Evolutionary conservation across 1,140 invertebrate genomes (phyloP).

Genomic region (Grapholita molesta): DNA sequence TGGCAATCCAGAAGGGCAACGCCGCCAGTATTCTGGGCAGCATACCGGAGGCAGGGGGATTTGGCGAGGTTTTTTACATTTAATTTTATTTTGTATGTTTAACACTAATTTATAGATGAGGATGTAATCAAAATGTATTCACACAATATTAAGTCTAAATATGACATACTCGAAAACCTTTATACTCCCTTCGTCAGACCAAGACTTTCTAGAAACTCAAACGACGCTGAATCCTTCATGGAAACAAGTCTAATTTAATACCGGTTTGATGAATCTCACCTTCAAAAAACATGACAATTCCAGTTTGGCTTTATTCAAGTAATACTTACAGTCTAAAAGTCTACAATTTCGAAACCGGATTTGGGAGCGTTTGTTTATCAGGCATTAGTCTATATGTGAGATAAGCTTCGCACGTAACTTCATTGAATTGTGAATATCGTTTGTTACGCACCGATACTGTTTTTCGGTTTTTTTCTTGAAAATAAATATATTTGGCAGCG

Average conservation of each 20-base stretch:
- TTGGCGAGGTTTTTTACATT: too few species aligned
- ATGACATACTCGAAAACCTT: too few species aligned
- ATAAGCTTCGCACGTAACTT: conserved; percentile 9
- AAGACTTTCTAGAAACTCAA: background rate
- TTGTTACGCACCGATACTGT: background rate
- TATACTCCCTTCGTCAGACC: too few species aligned
- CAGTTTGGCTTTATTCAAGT: background rate
- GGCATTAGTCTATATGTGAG: background rate
- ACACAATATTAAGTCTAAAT: too few species aligned
- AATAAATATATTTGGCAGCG: background rate
- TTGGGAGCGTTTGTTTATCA: conserved; percentile 9
- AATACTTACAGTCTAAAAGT: background rate
- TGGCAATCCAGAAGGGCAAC: too few species aligned
- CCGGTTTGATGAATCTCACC: background rate
- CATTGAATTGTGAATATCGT: background rate
- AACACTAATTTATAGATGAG: too few species aligned
- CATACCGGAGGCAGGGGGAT: too few species aligned
- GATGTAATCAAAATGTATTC: too few species aligned
- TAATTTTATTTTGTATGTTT: too few species aligned
- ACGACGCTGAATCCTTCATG: background rate
- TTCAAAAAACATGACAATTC: background rate
- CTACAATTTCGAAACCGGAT: conserved; percentile 1
- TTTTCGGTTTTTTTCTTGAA: background rate
- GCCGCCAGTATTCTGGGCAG: too few species aligned
- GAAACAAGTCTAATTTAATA: background rate